These are phyloP conservation scores for Hipparchia sbordonii DNA, from an alignment of 2,888 invertebrate species.

Conservation along the genomic window DNA sequence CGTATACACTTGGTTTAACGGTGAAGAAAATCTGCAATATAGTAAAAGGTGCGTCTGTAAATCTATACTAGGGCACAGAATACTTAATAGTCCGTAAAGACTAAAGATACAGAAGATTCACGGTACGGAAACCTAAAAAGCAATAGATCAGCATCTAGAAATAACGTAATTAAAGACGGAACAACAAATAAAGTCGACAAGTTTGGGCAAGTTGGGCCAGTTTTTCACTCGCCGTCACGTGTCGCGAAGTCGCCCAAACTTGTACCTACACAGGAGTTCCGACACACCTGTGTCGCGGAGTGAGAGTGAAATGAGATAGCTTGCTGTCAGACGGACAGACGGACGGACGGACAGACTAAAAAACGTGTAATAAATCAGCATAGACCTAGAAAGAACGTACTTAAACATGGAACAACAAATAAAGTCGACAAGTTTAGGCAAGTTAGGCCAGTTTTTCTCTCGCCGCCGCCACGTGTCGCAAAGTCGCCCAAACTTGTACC, in stretches of 20 bases:
- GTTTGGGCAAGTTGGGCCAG: conserved; percentile 31
- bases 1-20: no score
- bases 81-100: no score
- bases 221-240: conserved; percentile 41
- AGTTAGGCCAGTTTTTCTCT: conserved; percentile 39
- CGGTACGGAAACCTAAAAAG: no score
- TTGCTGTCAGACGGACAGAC: no score
- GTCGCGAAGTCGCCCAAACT: conserved; percentile 41
- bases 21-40: no score
- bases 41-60: no score
- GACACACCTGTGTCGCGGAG: conserved; percentile 41
- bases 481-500: conserved; percentile 40
- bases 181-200: conserved; percentile 31
- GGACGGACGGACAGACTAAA: no score
- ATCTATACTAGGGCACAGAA: no score
- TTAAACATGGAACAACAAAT: conserved; percentile 29
- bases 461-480: conserved; percentile 37
- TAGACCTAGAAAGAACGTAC: neutral
- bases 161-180: conserved; percentile 13
- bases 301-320: neutral
- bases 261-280: conserved; percentile 27
- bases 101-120: no score
- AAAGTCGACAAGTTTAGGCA: conserved; percentile 29
- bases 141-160: no score
- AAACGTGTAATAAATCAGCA: no score